Evolutionary conservation across 2,797 vertebrate species (phyloP).

Genomic region (Selene dorsalis): DNA sequence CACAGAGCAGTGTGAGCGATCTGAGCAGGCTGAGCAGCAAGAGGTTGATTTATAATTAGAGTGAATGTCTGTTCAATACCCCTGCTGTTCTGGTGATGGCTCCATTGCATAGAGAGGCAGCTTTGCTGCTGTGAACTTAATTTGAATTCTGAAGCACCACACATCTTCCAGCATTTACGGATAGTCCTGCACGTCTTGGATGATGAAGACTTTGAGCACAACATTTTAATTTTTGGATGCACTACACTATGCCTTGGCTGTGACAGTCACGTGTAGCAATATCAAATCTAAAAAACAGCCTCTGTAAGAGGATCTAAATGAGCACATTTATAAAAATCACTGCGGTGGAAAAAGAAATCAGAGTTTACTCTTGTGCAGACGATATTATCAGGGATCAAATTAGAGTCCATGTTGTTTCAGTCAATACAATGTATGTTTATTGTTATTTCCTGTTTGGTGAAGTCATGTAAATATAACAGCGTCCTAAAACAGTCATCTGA

Average conservation of each 20-base stretch:
- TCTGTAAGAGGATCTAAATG: neutral
- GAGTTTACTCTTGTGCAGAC: neutral
- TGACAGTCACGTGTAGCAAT: conserved; percentile 13
- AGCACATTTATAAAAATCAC: neutral
- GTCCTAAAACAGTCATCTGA: neutral
- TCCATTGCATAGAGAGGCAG: conserved; percentile 69
- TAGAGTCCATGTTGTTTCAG: neutral
- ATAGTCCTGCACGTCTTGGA: conserved; percentile 38
- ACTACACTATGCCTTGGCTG: conserved; percentile 4
- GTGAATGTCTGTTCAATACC: conserved; percentile 75
- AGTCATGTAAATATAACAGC: neutral
- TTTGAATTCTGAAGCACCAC: conserved; percentile 73
- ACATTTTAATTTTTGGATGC: conserved; percentile 25
- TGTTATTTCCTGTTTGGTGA: neutral
- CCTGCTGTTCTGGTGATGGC: conserved; percentile 77
- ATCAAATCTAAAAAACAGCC: conserved; percentile 11
- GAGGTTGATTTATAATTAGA: conserved; percentile 82
- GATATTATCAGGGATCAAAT: neutral
- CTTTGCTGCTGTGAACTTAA: conserved; percentile 69
- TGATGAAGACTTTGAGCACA: conserved; percentile 41
- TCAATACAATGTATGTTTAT: neutral
- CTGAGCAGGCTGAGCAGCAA: conserved; percentile 67
- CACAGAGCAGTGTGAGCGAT: conserved; percentile 57
- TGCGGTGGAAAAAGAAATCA: neutral
- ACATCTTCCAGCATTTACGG: conserved; percentile 53